These are phyloP conservation scores for Catocala fraxini DNA, from an alignment of 2,888 invertebrate species.

Conservation along the genomic window DNA sequence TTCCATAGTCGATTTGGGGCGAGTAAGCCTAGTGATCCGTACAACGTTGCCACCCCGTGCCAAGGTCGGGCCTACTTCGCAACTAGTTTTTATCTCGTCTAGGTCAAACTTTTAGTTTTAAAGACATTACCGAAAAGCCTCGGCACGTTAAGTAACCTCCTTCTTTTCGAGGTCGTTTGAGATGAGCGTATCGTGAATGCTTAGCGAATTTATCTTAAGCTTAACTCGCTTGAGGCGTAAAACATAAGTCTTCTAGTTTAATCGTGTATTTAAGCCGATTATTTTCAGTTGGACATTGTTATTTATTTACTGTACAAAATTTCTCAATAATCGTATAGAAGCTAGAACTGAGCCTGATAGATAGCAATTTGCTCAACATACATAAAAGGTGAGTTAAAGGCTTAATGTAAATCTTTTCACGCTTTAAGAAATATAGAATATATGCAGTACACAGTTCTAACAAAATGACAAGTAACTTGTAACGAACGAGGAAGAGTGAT, in stretches of 20 bases:
- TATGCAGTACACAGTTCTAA: no score
- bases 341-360: no score
- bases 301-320: no score
- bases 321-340: no score
- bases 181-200: conserved; percentile 4
- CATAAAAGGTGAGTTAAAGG: no score
- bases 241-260: no score
- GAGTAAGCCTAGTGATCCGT: conserved; percentile 6
- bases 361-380: no score
- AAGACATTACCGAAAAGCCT: conserved; percentile 18
- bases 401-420: no score
- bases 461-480: no score
- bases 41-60: conserved; percentile 10
- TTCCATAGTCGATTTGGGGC: background rate
- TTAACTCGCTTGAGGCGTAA: conserved; percentile 2
- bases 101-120: conserved; percentile 14
- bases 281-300: background rate
- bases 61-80: conserved; percentile 12
- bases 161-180: conserved; percentile 18
- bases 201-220: conserved; percentile 8
- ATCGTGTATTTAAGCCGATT: background rate
- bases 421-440: no score
- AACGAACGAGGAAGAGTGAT: no score
- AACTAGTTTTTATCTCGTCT: conserved; percentile 27
- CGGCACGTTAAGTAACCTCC: conserved; percentile 13